Evolutionary conservation across 1,140 invertebrate genomes (phyloP).

Genomic region (Drosophila auraria): DNA sequence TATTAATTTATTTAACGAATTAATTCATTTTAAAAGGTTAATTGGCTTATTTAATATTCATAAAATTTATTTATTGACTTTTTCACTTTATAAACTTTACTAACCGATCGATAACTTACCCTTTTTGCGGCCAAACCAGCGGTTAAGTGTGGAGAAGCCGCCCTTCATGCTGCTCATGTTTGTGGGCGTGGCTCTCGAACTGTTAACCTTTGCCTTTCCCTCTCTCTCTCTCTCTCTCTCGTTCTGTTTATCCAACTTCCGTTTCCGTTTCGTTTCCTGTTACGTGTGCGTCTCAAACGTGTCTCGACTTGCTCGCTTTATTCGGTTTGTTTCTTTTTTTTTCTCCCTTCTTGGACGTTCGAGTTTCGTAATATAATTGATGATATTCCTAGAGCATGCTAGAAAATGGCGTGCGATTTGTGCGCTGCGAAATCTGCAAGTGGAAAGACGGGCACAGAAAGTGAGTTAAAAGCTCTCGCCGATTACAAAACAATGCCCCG

Average conservation of each 20-base stretch:
- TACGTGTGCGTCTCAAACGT: conserved; percentile 4
- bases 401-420: conserved; percentile 74
- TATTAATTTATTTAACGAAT: neutral
- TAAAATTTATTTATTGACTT: neutral
- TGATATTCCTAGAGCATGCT: conserved; percentile 64
- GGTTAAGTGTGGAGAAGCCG: conserved; percentile 84
- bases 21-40: no score
- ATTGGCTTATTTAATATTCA: neutral
- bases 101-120: conserved; percentile 44
- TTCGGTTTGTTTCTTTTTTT: neutral
- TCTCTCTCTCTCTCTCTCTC: conserved; percentile 13
- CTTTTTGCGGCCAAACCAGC: conserved; percentile 84
- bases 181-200: conserved; percentile 55
- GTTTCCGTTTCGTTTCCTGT: conserved; percentile 23
- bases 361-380: conserved; percentile 62
- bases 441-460: conserved; percentile 45
- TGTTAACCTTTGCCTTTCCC: conserved; percentile 4
- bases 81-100: neutral
- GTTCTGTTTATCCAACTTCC: conserved; percentile 5
- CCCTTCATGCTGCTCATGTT: conserved; percentile 82
- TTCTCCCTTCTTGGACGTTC: neutral
- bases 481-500: conserved; percentile 47
- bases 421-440: conserved; percentile 70
- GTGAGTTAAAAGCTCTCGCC: conserved; percentile 19
- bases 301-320: conserved; percentile 12